phyloP scores from a whole-genome alignment of 2,797 vertebrate genomes.

The Gymnopithys bicolor region DNA sequence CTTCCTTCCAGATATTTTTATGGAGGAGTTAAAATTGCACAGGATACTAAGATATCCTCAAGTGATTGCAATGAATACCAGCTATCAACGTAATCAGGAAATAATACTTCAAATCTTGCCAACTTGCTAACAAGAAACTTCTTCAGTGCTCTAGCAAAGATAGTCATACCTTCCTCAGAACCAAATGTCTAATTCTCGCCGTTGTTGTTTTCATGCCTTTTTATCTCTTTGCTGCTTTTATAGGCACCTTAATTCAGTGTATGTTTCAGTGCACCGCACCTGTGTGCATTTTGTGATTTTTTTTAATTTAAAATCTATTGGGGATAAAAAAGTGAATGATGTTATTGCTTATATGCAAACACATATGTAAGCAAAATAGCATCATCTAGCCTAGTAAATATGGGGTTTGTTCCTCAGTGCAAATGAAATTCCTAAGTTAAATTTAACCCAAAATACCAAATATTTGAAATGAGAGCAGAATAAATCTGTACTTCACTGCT shows the following conservation, averaged over 20 bases:
- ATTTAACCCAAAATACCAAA: background rate
- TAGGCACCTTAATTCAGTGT: background rate
- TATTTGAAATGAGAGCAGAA: background rate
- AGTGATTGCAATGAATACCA: background rate
- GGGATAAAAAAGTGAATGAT: background rate
- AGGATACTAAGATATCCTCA: background rate
- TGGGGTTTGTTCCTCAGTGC: background rate
- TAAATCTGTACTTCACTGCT: background rate
- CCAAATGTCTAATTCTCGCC: background rate
- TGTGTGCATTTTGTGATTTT: background rate
- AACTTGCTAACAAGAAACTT: background rate
- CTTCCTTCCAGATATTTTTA: constrained; percentile 9
- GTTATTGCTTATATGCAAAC: background rate
- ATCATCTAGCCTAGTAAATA: background rate
- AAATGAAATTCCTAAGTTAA: background rate
- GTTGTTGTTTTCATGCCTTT: background rate
- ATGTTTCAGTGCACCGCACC: background rate
- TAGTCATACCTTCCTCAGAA: background rate
- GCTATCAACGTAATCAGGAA: constrained; percentile 29
- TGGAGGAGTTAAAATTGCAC: background rate
- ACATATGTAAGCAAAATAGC: background rate
- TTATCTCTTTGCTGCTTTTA: background rate
- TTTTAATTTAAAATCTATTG: background rate
- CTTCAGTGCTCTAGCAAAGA: background rate
- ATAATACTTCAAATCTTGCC: background rate